These are phyloP conservation scores for Pheosia tremula DNA, from an alignment of 2,888 invertebrate species.

Conservation along the genomic window DNA sequence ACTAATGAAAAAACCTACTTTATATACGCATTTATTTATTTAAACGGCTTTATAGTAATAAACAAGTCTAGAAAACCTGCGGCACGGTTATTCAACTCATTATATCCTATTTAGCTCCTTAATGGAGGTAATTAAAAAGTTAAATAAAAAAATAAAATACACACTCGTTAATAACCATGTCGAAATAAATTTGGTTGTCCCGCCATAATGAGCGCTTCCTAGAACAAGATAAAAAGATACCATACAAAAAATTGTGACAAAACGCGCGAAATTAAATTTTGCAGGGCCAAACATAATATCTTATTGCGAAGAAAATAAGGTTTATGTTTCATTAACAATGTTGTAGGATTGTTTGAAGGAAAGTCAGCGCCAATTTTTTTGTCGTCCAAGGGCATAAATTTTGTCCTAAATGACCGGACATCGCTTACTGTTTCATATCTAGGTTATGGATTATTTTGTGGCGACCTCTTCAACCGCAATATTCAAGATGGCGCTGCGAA, in stretches of 20 bases:
- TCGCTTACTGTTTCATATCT: slow-evolving; percentile 1
- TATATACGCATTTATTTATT: too few species aligned
- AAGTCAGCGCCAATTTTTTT: slow-evolving; percentile 23
- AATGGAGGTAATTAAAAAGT: slow-evolving; percentile 23
- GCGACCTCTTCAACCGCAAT: too few species aligned
- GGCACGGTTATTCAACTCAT: slow-evolving; percentile 3
- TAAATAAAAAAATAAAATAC: slow-evolving; percentile 24
- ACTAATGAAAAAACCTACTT: too few species aligned
- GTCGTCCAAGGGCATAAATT: slow-evolving; percentile 9
- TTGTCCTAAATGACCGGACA: slow-evolving; percentile 3
- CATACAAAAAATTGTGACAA: slow-evolving; percentile 47
- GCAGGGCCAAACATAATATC: slow-evolving; percentile 3
- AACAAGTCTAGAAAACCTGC: not conserved
- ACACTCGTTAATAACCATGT: slow-evolving; percentile 19
- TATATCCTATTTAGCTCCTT: slow-evolving; percentile 15
- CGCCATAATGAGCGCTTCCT: slow-evolving; percentile 65
- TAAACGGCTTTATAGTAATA: not conserved
- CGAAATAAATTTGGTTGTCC: slow-evolving; percentile 28
- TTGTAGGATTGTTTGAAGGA: not conserved
- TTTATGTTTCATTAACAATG: slow-evolving; percentile 11
- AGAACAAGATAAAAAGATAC: slow-evolving; percentile 40
- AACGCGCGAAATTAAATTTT: slow-evolving; percentile 14
- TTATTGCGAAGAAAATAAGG: slow-evolving; percentile 10
- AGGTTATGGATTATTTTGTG: not conserved
- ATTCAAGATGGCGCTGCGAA: too few species aligned